Evolutionary conservation across 2,797 vertebrate genomes (phyloP), one percentile per base, ranked within the genome.

Genomic region (Spinus pinus): DNA sequence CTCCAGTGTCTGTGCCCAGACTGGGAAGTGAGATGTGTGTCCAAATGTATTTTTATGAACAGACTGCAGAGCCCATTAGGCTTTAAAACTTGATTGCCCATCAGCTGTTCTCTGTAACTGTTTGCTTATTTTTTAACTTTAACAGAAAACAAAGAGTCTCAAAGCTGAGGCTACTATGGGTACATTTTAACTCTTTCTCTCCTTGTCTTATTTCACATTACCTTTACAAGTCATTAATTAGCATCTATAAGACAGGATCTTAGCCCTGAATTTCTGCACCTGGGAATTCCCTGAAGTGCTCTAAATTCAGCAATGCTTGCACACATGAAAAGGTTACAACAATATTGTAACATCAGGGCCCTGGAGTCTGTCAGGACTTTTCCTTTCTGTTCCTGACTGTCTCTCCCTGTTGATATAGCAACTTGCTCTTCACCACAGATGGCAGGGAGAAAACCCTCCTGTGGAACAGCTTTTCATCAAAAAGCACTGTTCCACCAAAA

Each of bases 21-120:
- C 66, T 42, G 79, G 88, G 69, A 49, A 81, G 35, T 81, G 16
- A 54, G 86, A 57, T 51, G 23, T 35, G 49, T 61, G 64, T 74
- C 69, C 79, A 88, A 95, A 96, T 73, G 28, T 70, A 47, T 91
- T 83, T 96, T 75, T 58, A 87, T n/a, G 65, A 90, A 87, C 79
- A 95, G 67, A 51, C 53, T 86, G 39, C 78, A 47, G 81, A 86
- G 37, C 41, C 31, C 72, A 75, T 72, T 87, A 96, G 56, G 51
- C 54, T 80, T 95, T 95, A 93, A 94, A 95, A 86, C 25, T 74
- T 50, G 67, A 72, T 86, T 23, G 14, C 22, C 18, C 10, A 77
- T 88, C 44, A 91, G 51, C 64, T 90, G 58, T 75, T 86, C 73
- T 58, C 58, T 65, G 35, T 24, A 74, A 53, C 44, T 62, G 4